Evolutionary conservation across 2,113 vertebrate species (phyloP), one percentile per base, ranked within the genome.

Genomic region (Zosterops japonicus): DNA sequence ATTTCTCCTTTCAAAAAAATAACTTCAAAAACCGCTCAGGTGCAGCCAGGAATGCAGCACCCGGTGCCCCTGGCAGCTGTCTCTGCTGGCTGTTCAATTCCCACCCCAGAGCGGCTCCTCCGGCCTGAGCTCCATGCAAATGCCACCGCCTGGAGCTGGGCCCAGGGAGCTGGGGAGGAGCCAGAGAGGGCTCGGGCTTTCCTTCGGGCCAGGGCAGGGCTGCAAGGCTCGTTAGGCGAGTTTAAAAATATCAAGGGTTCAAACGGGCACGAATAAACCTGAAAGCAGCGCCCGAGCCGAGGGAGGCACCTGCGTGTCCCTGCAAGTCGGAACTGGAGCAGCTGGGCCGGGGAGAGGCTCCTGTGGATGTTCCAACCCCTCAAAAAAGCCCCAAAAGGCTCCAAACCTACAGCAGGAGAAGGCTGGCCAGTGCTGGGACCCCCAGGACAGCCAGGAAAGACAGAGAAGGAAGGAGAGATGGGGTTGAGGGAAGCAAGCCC

Each of bases 391-490:
- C 0, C 19, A 33, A 2, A 0, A 3, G 5, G 33, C 41, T 84
- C 27, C 52, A 42, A 44, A 55, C 2, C 29, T 33, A 1, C 0
- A 0, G 28, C 1, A 3, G 55, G 57, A 0, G 2, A 33, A 1
- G 4, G 29, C 39, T 70, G 61, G 24, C 21, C 36, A 5, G 27
- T 3, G 14, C 39, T 29, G 39, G 42, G 52, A 36, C 1, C 56
- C 9, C 36, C 2, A 29, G 33, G 12, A 44, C 28, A n/a, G 35
- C 8, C 35, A 21, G 69, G 28, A 47, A 18, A 31, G 27, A 14
- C 18, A 41, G 63, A 46, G 74, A 8, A 1, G 8, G 63, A 24
- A 60, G 49, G 55, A 49, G 72, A 33, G 39, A 56, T 0, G 1
- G 21, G 20, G 21, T 0, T 2, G 12, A 41, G 49, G 36, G 36